A percentile compares a stretch with the other conserved stretches of the same genome.
Evolutionary conservation across 1,140 invertebrate species (phyloP).

Genomic region (Drosophila nasuta): DNA sequence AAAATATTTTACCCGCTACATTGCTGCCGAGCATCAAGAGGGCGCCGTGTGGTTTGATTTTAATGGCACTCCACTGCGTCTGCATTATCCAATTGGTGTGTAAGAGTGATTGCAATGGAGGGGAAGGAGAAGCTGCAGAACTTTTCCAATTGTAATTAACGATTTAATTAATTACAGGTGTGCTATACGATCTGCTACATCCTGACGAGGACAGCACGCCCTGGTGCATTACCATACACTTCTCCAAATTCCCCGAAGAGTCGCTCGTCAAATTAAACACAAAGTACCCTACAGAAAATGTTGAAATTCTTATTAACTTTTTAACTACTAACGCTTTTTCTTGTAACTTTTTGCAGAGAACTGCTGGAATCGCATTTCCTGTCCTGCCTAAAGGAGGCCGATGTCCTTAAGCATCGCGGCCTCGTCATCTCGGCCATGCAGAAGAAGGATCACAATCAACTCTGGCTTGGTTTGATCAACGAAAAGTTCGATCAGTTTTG

Average conservation of each 20-base stretch:
- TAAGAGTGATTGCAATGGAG: not conserved
- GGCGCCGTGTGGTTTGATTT: slow-evolving; percentile 98
- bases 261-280: slow-evolving; percentile 91
- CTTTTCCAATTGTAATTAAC: not conserved
- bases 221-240: slow-evolving; percentile 98
- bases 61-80: slow-evolving; percentile 96
- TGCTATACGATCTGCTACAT: slow-evolving; percentile 93
- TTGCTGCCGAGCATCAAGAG: slow-evolving; percentile 92
- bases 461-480: slow-evolving; percentile 97
- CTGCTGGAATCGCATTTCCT: slow-evolving; percentile 97
- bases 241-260: slow-evolving; percentile 95
- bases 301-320: not conserved
- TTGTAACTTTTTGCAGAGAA: slow-evolving; percentile 88
- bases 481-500: slow-evolving; percentile 99
- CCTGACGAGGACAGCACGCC: slow-evolving; percentile 91
- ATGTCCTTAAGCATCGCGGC: slow-evolving; percentile 97
- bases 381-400: slow-evolving; percentile 98
- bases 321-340: not conserved
- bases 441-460: slow-evolving; percentile 98
- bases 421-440: slow-evolving; percentile 97
- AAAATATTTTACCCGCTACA: slow-evolving; percentile 94
- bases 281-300: slow-evolving; percentile 86
- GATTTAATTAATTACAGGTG: slow-evolving; percentile 73
- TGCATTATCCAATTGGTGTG: slow-evolving; percentile 97
- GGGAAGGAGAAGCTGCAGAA: too few relatives aligned